Evolutionary conservation across 2,113 vertebrate species (phyloP), one percentile per base, ranked within the genome.

Genomic region (Cynoglossus semilaevis): DNA sequence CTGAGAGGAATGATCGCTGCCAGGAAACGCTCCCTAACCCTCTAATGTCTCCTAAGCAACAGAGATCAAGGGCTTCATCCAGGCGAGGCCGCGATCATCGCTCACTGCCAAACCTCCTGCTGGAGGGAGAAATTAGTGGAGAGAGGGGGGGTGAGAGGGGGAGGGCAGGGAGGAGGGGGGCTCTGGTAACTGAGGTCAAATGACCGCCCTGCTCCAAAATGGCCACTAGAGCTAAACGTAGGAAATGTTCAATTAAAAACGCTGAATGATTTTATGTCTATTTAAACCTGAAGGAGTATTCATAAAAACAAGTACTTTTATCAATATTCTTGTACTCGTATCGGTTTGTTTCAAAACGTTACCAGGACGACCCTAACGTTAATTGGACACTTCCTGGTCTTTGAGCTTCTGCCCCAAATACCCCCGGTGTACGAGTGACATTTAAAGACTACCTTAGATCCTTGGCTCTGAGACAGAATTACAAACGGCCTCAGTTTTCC

Each of bases 401-500:
- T 6, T 4, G 22, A 29, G 22, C 6, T 29, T 6, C 22, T 29
- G 22, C 6, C 22, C 6, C 22, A 2, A n/a, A 29, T 6, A 29
- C 3, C 22, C 22, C 22, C 2, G 22, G 22, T 29, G 22, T 2
- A 29, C 22, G 3, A 29, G 22, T 29, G 22, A 29, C 22, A 29
- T 29, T 29, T 29, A 29, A 29, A n/a, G 0, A 2, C 48, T 38
- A 16, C 22, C 43, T 1, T 51, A 58, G 7, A 43, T 66, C 62
- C 38, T 68, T 50, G 16, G 14, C 58, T 71, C 65, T 45, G 37
- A 43, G 52, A 52, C 56, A 66, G 49, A 19, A 16, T 62, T 55
- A 58, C 57, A 70, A 74, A 85, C 54, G 47, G 48, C 51, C 50
- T 46, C 65, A 38, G 42, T 62, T 69, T 60, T 46, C 34, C 63